These are phyloP conservation scores for Pangasianodon hypophthalmus DNA, from an alignment of 2,113 vertebrate genomes.

Conservation along the genomic window DNA sequence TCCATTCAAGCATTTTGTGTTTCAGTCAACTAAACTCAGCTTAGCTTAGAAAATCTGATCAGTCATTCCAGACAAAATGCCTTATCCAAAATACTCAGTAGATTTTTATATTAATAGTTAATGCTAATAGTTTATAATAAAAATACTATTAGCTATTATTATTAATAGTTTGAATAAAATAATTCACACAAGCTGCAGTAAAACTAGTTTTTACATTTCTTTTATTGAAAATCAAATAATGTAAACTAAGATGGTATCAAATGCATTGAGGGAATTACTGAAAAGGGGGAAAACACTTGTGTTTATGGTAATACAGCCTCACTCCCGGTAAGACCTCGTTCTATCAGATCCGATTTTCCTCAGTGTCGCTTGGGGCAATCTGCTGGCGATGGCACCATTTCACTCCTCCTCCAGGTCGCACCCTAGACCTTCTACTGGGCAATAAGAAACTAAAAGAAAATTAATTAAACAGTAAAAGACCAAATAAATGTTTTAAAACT, in stretches of 20 bases:
- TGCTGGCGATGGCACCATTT: neutral
- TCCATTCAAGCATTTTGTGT: neutral
- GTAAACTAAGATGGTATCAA: neutral
- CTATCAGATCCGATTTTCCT: conserved; percentile 20
- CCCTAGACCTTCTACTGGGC: neutral
- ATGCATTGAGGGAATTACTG: neutral
- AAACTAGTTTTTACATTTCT: too few relatives aligned
- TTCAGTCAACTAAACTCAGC: neutral
- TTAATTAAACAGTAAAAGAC: neutral
- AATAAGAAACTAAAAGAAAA: neutral
- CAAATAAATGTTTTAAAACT: neutral
- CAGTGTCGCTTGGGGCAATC: neutral
- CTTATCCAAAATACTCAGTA: neutral
- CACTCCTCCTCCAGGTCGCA: neutral
- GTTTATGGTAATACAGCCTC: neutral
- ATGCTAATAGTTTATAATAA: neutral
- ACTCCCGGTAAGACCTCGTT: neutral
- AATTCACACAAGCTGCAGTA: too few relatives aligned
- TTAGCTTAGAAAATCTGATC: neutral
- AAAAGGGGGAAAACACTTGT: neutral
- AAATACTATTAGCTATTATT: too few relatives aligned
- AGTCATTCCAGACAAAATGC: neutral
- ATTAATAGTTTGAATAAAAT: too few relatives aligned
- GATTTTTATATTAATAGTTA: neutral
- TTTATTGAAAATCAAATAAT: neutral